A percentile compares a stretch with the other conserved stretches of the same genome.
These are phyloP conservation scores for Dysidea cf. avara DNA, from an alignment of 37 sponge, comb jelly and placozoan species.

Conservation along the genomic window DNA sequence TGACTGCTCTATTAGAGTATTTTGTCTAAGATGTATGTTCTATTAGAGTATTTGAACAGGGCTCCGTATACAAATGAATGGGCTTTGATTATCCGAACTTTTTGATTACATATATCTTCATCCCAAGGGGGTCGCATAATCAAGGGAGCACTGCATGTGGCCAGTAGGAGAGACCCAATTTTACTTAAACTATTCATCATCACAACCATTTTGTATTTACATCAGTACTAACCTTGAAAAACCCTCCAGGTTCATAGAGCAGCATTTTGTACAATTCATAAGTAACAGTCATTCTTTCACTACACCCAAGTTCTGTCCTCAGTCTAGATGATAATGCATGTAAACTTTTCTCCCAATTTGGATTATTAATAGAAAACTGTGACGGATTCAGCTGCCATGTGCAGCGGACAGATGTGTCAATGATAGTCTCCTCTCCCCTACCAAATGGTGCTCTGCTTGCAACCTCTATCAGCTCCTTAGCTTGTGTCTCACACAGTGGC, in stretches of 20 bases:
- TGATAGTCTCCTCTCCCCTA: conserved; percentile 26
- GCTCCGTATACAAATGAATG: no score
- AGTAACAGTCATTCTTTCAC: background rate
- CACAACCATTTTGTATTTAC: no score
- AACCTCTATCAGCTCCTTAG: background rate
- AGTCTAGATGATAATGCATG: background rate
- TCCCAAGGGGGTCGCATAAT: no score
- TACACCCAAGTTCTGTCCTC: conserved; percentile 20
- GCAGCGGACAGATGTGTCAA: background rate
- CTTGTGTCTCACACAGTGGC: background rate
- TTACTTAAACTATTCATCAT: no score
- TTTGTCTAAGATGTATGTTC: no score
- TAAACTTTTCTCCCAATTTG: conserved; percentile 2
- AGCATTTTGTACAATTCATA: conserved; percentile 31
- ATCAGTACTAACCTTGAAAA: conserved; percentile 14
- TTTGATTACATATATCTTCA: no score
- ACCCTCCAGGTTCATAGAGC: no score
- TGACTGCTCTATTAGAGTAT: no score
- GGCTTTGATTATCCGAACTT: no score
- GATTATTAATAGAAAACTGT: conserved; percentile 18
- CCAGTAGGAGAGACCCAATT: no score
- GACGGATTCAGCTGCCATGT: conserved; percentile 34
- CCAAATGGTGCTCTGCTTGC: conserved; percentile 22
- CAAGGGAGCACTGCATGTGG: no score
- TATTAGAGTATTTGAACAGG: no score